Evolutionary conservation across 2,888 invertebrate genomes (phyloP).

Genomic region (Limnephilus rhombicus): DNA sequence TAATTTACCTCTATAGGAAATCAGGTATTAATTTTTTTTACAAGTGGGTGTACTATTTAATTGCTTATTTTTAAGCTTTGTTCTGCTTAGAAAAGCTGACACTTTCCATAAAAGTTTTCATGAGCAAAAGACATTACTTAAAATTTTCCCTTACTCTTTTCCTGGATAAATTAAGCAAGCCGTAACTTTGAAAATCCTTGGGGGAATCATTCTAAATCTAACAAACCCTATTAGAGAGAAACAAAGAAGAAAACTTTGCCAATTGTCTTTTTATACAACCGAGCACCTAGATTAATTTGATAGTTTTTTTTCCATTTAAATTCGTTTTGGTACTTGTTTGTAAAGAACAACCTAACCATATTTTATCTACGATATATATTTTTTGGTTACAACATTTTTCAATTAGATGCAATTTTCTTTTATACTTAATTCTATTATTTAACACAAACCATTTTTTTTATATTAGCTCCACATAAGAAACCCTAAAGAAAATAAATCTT

Average conservation of each 20-base stretch:
- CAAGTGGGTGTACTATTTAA: neutral
- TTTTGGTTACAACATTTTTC: neutral
- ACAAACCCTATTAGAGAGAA: constrained; percentile 13
- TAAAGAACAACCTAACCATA: neutral
- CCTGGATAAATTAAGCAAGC: neutral
- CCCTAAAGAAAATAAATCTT: no score
- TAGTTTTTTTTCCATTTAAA: neutral
- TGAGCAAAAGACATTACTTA: neutral
- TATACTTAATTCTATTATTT: no score
- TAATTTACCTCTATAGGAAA: neutral
- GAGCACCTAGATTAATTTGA: neutral
- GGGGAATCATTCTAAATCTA: constrained; percentile 13
- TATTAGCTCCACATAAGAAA: no score
- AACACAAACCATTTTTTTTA: no score
- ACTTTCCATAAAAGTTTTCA: neutral
- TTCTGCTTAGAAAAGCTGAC: no score
- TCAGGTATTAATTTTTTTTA: neutral
- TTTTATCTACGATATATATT: neutral
- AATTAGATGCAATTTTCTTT: neutral
- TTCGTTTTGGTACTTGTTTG: neutral
- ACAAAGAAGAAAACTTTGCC: constrained; percentile 19
- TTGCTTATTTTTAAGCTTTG: no score
- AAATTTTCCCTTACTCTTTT: neutral
- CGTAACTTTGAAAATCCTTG: neutral
- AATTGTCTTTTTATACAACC: constrained; percentile 19